Evolutionary conservation across 2,113 vertebrate genomes (phyloP), one percentile per base, ranked within the genome.

Genomic region (Gorilla gorilla): DNA sequence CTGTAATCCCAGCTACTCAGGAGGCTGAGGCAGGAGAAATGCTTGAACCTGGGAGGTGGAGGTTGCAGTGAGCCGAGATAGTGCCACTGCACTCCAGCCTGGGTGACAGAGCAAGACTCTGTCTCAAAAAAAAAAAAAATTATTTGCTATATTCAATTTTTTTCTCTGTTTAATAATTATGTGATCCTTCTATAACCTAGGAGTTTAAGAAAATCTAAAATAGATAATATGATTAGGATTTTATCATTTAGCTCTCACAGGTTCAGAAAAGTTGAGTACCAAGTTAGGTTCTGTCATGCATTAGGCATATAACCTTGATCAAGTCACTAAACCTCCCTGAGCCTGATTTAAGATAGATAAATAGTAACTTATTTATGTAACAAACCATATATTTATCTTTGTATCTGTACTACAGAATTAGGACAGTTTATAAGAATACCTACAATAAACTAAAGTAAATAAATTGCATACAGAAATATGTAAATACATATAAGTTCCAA

Each of bases 371-470:
- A 48, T 57, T 68, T 66, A 48, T 81, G 45, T 66, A 40, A 27
- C 17, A 80, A 91, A 81, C 75, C 61, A 61, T 89, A 48, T 73
- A n/a, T 81, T 86, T 93, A 76, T 52, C n/a, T 93, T 90, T 76
- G 75, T 93, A 16, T 52, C 35, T 2, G 14, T 23, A 13, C 81
- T 6, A 1, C 4, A 27, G 30, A 86, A 81, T 83, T 72, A 82
- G 30, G 20, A 94, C 14, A 91, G 10, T 32, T 70, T 87, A 40
- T 87, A 90, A 87, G n/a, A 90, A 93, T 85, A 85, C 27, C 85
- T n/a, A 59, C 30, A 48, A 27, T 80, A 50, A 87, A 55, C 43
- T 78, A 79, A 84, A 88, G 35, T 23, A 78, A 68, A 61, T 78
- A 96, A 84, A 90, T n/a, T 43, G 16, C 78, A 90, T 90, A 72